Evolutionary conservation across 1,140 invertebrate genomes (phyloP).

Genomic region (Euura saliciscinereae): DNA sequence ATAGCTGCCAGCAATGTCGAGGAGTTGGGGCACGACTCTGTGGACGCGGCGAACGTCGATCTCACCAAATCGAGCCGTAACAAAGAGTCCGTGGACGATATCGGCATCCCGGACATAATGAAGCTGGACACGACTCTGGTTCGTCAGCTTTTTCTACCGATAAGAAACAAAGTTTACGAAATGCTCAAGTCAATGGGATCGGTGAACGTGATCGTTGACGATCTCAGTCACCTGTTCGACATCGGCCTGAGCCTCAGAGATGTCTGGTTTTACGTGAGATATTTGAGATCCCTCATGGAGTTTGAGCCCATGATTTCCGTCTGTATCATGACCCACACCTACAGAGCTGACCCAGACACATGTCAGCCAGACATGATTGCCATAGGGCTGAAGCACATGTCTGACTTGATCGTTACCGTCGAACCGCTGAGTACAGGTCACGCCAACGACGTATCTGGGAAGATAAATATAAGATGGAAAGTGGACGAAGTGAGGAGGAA

Average conservation of each 20-base stretch:
- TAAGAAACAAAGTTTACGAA: slow-evolving; percentile 42
- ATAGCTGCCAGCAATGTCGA: slow-evolving; percentile 54
- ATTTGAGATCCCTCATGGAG: slow-evolving; percentile 51
- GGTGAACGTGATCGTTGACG: slow-evolving; percentile 70
- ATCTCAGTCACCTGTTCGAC: slow-evolving; percentile 72
- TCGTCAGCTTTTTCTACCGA: slow-evolving; percentile 35
- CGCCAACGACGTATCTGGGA: slow-evolving; percentile 72
- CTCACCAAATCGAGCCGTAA: slow-evolving; percentile 40
- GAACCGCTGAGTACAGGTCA: slow-evolving; percentile 69
- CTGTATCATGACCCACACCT: slow-evolving; percentile 60
- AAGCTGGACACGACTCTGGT: slow-evolving; percentile 50
- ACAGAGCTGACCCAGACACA: slow-evolving; percentile 59
- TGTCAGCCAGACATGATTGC: slow-evolving; percentile 56
- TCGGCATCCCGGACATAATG: slow-evolving; percentile 38
- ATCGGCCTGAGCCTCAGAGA: slow-evolving; percentile 62
- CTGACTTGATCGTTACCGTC: slow-evolving; percentile 68
- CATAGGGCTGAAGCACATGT: slow-evolving; percentile 65
- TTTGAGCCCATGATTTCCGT: slow-evolving; percentile 49
- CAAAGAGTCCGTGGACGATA: slow-evolving; percentile 26
- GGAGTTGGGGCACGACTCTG: slow-evolving; percentile 42
- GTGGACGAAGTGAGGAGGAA: slow-evolving; percentile 53
- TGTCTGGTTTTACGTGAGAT: slow-evolving; percentile 63
- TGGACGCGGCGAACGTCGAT: slow-evolving; percentile 37
- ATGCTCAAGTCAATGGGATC: slow-evolving; percentile 35
- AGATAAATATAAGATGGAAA: slow-evolving; percentile 61